Evolutionary conservation across 2,113 vertebrate species (phyloP), one percentile per base, ranked within the genome.

Genomic region (Uria lomvia): DNA sequence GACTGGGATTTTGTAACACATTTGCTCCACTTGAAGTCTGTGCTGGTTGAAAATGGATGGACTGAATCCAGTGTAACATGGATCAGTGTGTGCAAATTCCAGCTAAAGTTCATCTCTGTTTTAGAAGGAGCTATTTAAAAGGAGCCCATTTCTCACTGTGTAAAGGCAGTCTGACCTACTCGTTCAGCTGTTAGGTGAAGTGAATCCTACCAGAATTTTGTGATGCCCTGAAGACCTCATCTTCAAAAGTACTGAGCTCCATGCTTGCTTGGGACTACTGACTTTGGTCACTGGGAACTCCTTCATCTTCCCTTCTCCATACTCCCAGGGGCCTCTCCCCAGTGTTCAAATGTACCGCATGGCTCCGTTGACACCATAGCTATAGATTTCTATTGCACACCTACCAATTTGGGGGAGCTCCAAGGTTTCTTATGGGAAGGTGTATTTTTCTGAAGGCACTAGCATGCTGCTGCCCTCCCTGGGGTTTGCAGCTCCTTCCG

Each of bases 31-130:
- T 68, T 68, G 27, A 19, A 68, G 42, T 34, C 43, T 55, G 12
- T 68, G 34, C 40, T 80, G 22, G 19, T 63, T 4, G 1, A 86
- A 86, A 93, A 75, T 0, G 1, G 26, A 21, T 3, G 0, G 29
- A 30, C 22, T 60, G 47, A 91, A 82, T 76, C 30, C 34, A 20
- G 10, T 16, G 19, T 38, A 81, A 52, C 15, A 38, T 0, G 0
- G 53, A 67, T 68, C 22, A 26, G 3, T 8, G 4, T 43, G 15
- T 65, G 45, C 50, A 73, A 95, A 82, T 23, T 91, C 8, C 65
- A 89, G 77, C 14, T 77, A 45, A 45, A 45, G 45, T 45, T 52
- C 2, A 45, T 12, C 30, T 30, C 40, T 88, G 36, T 6, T 92
- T 34, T 12, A 85, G 56, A 9, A 76, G 49, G 20, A 75, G 6